Base-by-base conservation (phyloP, 2,888 invertebrate species). In the Drosophila basisetae region DNA sequence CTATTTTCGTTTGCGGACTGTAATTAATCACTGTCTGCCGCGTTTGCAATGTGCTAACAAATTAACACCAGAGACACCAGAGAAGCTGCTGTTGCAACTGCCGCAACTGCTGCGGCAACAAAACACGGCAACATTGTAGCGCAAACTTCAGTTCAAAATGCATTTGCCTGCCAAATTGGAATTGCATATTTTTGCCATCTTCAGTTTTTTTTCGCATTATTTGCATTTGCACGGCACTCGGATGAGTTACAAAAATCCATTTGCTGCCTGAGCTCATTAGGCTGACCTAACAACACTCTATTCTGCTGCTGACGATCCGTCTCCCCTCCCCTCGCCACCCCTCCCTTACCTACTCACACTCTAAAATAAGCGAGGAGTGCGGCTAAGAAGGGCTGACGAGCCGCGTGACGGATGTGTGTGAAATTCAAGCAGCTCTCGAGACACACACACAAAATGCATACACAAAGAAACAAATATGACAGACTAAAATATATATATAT, bases 241-340 rank as follows among this genome's bases (percentile, higher is more conserved):
- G 85, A 85, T 88, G 85, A 85, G 89, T 85, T 85, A 85, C 85
- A 85, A 83, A 85, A 85, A 88, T 78, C 86, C 86, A 85, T 88
- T 88, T 85, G 86, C 84, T 78, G 83, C 67, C 77, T 67, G 77
- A 80, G 84, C 85, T 85, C 85, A 85, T 85, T 85, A 85, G 86
- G 73, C 80, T 76, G 73, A 79, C 79, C 80, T 67, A 73, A 56
- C 39, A 56, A 56, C 35, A 55, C 35, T 54, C 18, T 54, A 35
- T 54, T 35, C 22, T 54, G 33, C 50, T 47, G 39, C 63, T 55
- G 68, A 65, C 64, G 68, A 61, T 67, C 66, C 62, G 55, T 52
- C 56, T 68, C 58, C 16, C 4, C 22, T 5, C 47, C 16, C 4
- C 13, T 11, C 6, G 1, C 0, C 2, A 0, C 25, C 16, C 1